phyloP scores from a whole-genome alignment of 2,797 vertebrate species.

The Macrochelys suwanniensis region DNA sequence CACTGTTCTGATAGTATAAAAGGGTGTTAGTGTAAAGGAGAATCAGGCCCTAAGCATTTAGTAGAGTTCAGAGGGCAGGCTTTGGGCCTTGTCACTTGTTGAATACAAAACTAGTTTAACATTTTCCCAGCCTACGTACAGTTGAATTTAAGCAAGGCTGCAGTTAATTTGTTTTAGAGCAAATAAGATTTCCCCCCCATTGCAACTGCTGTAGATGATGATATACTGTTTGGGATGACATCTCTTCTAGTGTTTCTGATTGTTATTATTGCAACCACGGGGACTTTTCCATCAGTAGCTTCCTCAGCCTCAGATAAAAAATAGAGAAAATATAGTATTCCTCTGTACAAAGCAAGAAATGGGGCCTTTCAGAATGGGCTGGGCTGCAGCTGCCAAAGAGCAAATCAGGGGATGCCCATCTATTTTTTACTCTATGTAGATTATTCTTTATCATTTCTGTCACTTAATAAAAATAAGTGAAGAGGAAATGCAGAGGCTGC shows the following conservation, averaged over 20 bases:
- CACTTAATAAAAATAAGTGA: not conserved
- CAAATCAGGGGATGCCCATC: not conserved
- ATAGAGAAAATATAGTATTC: not conserved
- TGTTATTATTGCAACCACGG: slow-evolving; percentile 21
- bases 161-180: slow-evolving; percentile 30
- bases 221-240: slow-evolving; percentile 34
- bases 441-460: not conserved
- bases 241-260: slow-evolving; percentile 27
- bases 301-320: not conserved
- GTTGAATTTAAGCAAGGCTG: slow-evolving; percentile 38
- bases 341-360: slow-evolving; percentile 40
- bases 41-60: not conserved
- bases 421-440: not conserved
- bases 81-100: not conserved
- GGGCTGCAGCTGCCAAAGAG: not conserved
- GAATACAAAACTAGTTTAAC: slow-evolving; percentile 20
- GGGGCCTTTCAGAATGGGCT: not conserved
- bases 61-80: not conserved
- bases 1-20: not conserved
- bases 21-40: not conserved
- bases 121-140: slow-evolving; percentile 16
- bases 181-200: slow-evolving; percentile 20
- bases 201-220: slow-evolving; percentile 16
- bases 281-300: slow-evolving; percentile 24
- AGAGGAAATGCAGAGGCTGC: not conserved